Base-by-base conservation (phyloP, 64 coral and sea anemone species). In the Dendrophyllia cribrosa region DNA sequence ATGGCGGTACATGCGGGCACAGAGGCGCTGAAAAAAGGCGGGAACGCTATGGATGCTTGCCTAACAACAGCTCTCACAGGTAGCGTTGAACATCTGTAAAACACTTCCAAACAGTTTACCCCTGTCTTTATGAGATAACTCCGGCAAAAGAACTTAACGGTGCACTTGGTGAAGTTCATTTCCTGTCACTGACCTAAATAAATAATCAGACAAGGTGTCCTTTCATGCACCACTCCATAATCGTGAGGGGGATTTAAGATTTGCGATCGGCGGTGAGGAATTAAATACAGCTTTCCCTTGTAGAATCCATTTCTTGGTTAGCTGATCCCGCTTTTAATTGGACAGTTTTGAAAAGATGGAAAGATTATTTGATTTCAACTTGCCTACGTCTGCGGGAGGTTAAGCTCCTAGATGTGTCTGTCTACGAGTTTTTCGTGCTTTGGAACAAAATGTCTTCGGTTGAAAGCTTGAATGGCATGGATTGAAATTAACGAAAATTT, bases 21-120 rank as follows among this genome's bases (percentile, higher is more conserved):
- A 16, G 92, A 94, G n/a, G 88, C 95, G 19, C 72, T 97, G 22
- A 91, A 84, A 66, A 97, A 97, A 76, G 95, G 95, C 69, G 92
- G 95, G 68, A 97, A 91, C 43, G 95, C 95, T 2, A 97, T 97
- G 95, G 95, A 97, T 66, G 95, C 95, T 3, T 97, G 95, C 24
- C 22, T 97, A 16, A 75, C 95, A 63, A 97, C 95, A 50, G 92
- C 92, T 61, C 75, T 97, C 6, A 83, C 95, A 82, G 80, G 95
- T 97, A 88, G 47, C 70, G 0, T 4, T 22, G 66, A 64, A 19
- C 16, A 15, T 34, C 34, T 34, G 53, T 56, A 9, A 69, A 25
- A n/a, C 13, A 45, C 12, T 46, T 14, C 14, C 21, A 0, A 75
- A 51, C 15, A 50, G 43, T 75, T 51, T 9, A 34, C 34, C 34